Percentiles rank a stretch among this genome's conserved stretches.
Evolutionary conservation across 1,140 invertebrate species (phyloP).

Genomic region (Anagrus nilaparvatae): DNA sequence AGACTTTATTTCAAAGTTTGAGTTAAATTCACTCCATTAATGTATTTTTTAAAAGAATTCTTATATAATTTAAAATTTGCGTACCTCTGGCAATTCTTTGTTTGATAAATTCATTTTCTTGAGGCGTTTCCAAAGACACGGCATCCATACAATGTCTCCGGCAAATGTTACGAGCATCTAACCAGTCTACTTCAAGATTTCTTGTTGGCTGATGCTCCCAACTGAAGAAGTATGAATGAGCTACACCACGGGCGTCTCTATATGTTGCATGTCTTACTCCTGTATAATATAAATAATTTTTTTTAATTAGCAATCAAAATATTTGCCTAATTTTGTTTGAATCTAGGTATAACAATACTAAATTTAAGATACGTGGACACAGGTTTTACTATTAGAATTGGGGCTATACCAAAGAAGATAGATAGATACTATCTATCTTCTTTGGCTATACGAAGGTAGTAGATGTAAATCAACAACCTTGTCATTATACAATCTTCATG

Average conservation of each 20-base stretch:
- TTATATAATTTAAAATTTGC: too few relatives aligned
- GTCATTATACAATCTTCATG: too few relatives aligned
- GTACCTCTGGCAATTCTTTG: conserved; percentile 64
- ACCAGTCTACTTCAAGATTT: conserved; percentile 79
- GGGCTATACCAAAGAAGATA: too few relatives aligned
- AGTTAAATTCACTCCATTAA: too few relatives aligned
- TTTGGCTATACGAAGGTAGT: too few relatives aligned
- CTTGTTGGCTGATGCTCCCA: conserved; percentile 82
- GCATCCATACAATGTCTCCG: conserved; percentile 88
- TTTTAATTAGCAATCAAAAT: not conserved
- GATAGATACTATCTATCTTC: too few relatives aligned
- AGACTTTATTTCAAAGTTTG: too few relatives aligned
- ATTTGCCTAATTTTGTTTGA: not conserved
- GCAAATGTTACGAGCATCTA: conserved; percentile 84
- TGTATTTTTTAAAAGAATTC: too few relatives aligned
- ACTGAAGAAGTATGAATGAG: conserved; percentile 88
- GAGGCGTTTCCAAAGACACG: conserved; percentile 79
- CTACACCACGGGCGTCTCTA: conserved; percentile 72
- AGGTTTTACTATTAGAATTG: too few relatives aligned
- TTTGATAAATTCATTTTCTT: conserved; percentile 84
- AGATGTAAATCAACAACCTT: too few relatives aligned
- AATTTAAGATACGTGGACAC: not conserved
- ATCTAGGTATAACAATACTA: not conserved
- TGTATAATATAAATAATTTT: conserved; percentile 37
- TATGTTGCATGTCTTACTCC: conserved; percentile 78